phyloP scores from a whole-genome alignment of 2,113 vertebrate genomes.

The Anhinga rufa region DNA sequence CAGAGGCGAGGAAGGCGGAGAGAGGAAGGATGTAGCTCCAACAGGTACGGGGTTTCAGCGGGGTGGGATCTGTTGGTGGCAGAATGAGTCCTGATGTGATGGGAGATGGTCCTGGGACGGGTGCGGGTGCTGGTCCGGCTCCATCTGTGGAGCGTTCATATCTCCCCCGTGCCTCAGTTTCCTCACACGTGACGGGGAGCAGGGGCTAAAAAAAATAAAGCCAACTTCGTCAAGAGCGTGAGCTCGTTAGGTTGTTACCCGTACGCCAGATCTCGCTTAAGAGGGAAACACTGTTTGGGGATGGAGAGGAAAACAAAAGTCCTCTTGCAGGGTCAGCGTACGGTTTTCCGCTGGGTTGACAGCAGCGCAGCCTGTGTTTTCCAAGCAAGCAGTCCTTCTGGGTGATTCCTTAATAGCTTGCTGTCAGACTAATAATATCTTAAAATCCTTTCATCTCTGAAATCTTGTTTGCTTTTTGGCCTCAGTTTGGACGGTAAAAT shows the following conservation, averaged over 20 bases:
- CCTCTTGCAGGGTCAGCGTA: not conserved
- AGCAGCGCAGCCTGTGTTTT: not conserved
- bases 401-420: not conserved
- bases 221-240: fast-evolving
- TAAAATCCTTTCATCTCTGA: not conserved
- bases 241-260: not conserved
- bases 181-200: not conserved
- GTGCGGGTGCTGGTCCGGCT: not conserved
- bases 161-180: not conserved
- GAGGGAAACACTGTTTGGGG: not conserved
- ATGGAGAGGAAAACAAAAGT: not conserved
- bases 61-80: not conserved
- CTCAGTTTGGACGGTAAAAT: fast-evolving
- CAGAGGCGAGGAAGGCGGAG: not conserved
- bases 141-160: fast-evolving
- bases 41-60: not conserved
- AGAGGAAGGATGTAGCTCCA: not conserved
- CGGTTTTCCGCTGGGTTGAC: not conserved
- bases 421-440: not conserved
- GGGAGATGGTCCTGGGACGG: not conserved
- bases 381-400: fast-evolving
- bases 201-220: not conserved
- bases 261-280: fast-evolving
- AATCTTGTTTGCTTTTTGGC: not conserved
- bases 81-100: too few species aligned